Conservation (phyloP, 2,888 invertebrate species). For the Pachycephus smyrnensis region DNA sequence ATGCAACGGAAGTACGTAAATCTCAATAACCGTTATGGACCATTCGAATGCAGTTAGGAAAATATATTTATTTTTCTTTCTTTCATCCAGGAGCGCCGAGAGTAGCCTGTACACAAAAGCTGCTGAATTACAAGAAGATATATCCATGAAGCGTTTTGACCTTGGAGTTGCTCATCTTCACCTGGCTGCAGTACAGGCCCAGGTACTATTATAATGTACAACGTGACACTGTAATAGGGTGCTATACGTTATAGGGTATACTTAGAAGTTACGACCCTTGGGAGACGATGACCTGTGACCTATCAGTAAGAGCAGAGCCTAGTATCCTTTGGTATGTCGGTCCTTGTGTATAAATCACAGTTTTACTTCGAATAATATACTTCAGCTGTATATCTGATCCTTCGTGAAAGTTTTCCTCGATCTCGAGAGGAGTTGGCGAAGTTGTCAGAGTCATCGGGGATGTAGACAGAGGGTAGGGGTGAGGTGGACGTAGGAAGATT, state of each 20-base stretch:
- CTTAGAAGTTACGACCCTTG: not conserved
- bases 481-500: not conserved
- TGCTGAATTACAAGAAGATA: conserved; percentile 95
- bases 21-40: not conserved
- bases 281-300: not conserved
- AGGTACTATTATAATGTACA: conserved; percentile 73
- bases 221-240: not conserved
- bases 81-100: conserved; percentile 71
- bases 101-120: conserved; percentile 91
- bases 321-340: not conserved
- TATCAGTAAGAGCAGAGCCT: not conserved
- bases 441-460: not conserved
- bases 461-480: not conserved
- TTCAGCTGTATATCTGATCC: not conserved
- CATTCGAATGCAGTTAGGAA: not conserved
- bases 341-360: not conserved
- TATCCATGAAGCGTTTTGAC: conserved; percentile 94
- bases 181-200: conserved; percentile 88
- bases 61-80: not conserved
- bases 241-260: not conserved
- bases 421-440: not conserved
- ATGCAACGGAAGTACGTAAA: conserved; percentile 77
- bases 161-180: conserved; percentile 91
- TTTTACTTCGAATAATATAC: not conserved
- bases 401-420: not conserved